Percentiles rank a stretch among this genome's conserved stretches.
Conservation (phyloP, 2,113 vertebrate species). For the Apus apus region DNA sequence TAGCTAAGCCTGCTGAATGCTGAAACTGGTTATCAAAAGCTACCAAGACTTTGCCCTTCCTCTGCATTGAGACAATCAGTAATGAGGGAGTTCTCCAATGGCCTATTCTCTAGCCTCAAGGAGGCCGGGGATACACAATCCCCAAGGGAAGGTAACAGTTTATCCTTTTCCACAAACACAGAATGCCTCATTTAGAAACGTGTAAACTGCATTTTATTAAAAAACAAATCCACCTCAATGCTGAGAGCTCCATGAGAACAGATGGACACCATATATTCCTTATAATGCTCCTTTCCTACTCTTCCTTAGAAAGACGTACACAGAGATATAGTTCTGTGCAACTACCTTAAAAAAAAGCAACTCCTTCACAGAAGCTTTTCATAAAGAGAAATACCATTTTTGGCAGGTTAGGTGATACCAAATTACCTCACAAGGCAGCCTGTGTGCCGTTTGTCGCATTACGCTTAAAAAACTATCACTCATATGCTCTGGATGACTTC, state of each 20-base stretch:
- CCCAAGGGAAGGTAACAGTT: constrained; percentile 88
- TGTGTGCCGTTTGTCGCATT: not conserved
- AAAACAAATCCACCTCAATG: constrained; percentile 78
- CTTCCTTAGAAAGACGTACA: constrained; percentile 22
- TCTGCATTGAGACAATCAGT: constrained; percentile 96
- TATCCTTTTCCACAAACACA: constrained; percentile 89
- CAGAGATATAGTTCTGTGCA: constrained; percentile 62
- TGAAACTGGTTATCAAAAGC: constrained; percentile 95
- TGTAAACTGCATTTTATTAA: constrained; percentile 87
- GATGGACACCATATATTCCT: constrained; percentile 78
- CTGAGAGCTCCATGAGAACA: constrained; percentile 76
- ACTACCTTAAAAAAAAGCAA: constrained; percentile 21
- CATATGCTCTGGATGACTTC: not conserved
- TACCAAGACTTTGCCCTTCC: constrained; percentile 92
- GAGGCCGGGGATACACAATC: constrained; percentile 86
- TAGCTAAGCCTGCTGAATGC: constrained; percentile 97
- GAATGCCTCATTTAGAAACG: constrained; percentile 87
- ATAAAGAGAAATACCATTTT: constrained; percentile 35
- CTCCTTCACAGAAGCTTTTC: constrained; percentile 22
- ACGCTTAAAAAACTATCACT: constrained; percentile 31
- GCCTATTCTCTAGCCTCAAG: constrained; percentile 89
- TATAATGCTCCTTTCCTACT: constrained; percentile 52
- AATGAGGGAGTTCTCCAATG: constrained; percentile 92
- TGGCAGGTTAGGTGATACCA: not conserved
- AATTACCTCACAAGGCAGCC: constrained; percentile 15